Evolutionary conservation across 2,797 vertebrate genomes (phyloP), one percentile per base, ranked within the genome.

Genomic region (Botia almorhae): DNA sequence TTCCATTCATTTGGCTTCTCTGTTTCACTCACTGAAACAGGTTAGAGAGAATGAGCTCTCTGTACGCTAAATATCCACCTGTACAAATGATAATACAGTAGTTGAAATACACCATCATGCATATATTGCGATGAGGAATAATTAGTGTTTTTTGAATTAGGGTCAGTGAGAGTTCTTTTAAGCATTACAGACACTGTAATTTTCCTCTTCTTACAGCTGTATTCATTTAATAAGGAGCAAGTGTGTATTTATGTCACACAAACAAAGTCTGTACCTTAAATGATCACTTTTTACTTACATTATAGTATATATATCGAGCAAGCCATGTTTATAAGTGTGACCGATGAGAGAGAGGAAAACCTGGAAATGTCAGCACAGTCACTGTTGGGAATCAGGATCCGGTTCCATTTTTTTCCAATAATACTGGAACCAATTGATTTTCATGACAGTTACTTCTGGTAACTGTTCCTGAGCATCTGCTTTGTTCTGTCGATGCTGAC

Each of bases 81-180:
- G 72, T 26, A 75, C 55, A 53, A 81, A 81, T 60, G 58, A 60
- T 75, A 69, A 64, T 60, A 29, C 58, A 61, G 58, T 61, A 53
- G 23, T 21, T 51, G 50, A 68, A 51, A 70, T 61, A 19, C 19
- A 63, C 55, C 29, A 2, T 21, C 56, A 74, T 78, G 48, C 55
- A 68, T 81, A 51, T 56, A 60, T 29, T 58, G 50, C 75, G 26
- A 76, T 36, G 21, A 53, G 29, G 21, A n/a, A 13, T 60, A 39
- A 21, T 23, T 23, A 58, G 4, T 14, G 7, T 13, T 73, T 74
- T 61, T 26, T 13, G 0, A 46, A n/a, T 26, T 36, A 65, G 33
- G 8, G 8, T 36, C 29, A n/a, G 17, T 13, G 7, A 64, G n/a
- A 51, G 4, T n/a, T 7, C 19, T 53, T 58, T 10, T 3, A 23